Base-by-base conservation (phyloP, 2,888 invertebrate species). In the Cataglyphis albicans region DNA sequence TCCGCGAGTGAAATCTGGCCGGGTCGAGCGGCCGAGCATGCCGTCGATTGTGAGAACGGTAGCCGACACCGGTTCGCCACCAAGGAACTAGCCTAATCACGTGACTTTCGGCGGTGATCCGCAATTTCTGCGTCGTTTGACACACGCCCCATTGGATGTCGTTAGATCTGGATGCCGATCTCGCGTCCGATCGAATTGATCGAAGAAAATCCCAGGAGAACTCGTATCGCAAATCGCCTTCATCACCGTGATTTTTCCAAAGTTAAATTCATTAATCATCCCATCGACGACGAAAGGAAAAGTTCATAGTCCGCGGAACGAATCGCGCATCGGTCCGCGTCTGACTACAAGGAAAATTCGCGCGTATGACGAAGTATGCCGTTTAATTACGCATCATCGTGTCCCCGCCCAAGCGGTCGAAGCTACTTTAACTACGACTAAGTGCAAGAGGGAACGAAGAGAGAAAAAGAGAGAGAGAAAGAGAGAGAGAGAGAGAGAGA, bases 1-100 rank as follows among this genome's bases (percentile, higher is more conserved):
- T 86, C 76, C 76, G 76, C 82, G 85, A 52, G 88, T 90, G 90
- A 89, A 90, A 90, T 90, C 87, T 64, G 80, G 81, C 83, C 84
- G 80, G 74, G 61, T 52, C 61, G 80, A 83, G 35, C 63, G 65
- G 25, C 59, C 21, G 59, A 48, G 83, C n/a, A n/a, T n/a, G 52
- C 65, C 52, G 41, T 72, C 82, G 86, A 83, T 78, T 83, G 86
- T 67, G 85, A 84, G 85, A 89, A 88, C 84, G 78, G 83, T 80
- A 85, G 83, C 70, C 15, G 74, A 86, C 68, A 61, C 72, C 38
- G 85, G 59, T n/a, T 80, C 82, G 52, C 59, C 52, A 67, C 75
- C 73, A 38, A 75, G 78, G 29, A 73, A 44, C 63, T 68, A 78
- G 81, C 65, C 59, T 70, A 84, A n/a, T 82, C 87, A 88, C 86